Evolutionary conservation across 2,113 vertebrate genomes (phyloP), one percentile per base, ranked within the genome.

Genomic region (Herpetotheres cachinnans): DNA sequence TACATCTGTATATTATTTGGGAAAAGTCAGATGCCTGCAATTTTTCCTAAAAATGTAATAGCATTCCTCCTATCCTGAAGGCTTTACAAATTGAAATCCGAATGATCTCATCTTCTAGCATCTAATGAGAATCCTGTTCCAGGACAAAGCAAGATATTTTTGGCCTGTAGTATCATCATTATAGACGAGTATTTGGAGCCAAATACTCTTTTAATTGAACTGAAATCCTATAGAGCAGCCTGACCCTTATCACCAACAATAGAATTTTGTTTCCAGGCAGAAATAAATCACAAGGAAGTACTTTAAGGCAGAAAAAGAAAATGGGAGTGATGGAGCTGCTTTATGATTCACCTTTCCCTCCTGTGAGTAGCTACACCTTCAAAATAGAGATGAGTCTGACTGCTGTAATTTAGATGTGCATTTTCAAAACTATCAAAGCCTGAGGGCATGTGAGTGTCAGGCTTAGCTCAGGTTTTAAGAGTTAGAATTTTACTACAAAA

Each of bases 321-420:
- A 52, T 13, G 44, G 24, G 40, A 77, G 73, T 38, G 29, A 38
- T 85, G 49, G 52, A 85, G 10, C 34, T 89, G n/a, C 80, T 88
- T 93, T 82, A 62, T 70, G 78, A 94, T 62, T 92, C 82, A 86
- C n/a, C 20, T 76, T 86, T 83, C 42, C 27, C 74, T 77, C 29
- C 62, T 77, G 36, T 77, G 78, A 73, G 42, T 56, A 92, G 58
- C 46, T 90, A 0, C 38, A n/a, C 29, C 38, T 92, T 86, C 88
- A 94, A 96, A 96, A 93, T 77, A 89, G 79, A 83, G 54, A 90
- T 32, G 20, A 27, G 15, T 79, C 73, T 88, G 58, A 46, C 70
- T 69, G 46, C 40, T 77, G 50, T 69, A 80, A 93, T 86, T 94
- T 66, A 92, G 88, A 90, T 55, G 58, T 74, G 29, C 15, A 24